Conservation (phyloP, 2,113 vertebrate species). For the Colossoma macropomum region DNA sequence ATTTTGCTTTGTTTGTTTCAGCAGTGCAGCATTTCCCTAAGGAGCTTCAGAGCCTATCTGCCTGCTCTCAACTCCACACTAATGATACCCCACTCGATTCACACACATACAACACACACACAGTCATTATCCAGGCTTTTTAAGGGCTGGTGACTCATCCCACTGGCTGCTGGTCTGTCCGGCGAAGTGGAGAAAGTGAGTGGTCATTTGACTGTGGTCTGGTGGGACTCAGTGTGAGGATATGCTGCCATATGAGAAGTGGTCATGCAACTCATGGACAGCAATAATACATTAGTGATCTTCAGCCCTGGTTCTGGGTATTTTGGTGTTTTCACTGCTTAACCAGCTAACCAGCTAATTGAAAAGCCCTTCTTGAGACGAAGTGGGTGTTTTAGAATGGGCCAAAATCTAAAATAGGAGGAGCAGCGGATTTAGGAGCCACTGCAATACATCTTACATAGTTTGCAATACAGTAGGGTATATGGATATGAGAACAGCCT, state of each 20-base stretch:
- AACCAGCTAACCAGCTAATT: too few relatives aligned
- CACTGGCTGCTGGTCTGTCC: slow-evolving; percentile 2
- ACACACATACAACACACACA: slow-evolving; percentile 37
- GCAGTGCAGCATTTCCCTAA: slow-evolving; percentile 38
- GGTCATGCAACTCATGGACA: too few relatives aligned
- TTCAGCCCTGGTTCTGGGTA: too few relatives aligned
- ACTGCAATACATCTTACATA: background rate
- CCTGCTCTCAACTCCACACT: slow-evolving; percentile 61
- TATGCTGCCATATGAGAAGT: background rate
- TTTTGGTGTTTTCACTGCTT: too few relatives aligned
- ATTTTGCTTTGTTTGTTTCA: slow-evolving; percentile 47
- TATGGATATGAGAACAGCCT: too few relatives aligned
- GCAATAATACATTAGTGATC: too few relatives aligned
- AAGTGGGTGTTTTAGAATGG: too few relatives aligned
- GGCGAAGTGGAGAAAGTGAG: background rate
- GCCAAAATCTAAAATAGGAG: too few relatives aligned
- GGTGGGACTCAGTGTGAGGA: background rate
- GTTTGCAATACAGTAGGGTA: background rate
- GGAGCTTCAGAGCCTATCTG: slow-evolving; percentile 58
- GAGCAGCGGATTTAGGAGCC: too few relatives aligned
- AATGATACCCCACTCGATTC: slow-evolving; percentile 62
- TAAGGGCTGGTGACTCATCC: slow-evolving; percentile 5
- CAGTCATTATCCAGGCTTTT: slow-evolving; percentile 22
- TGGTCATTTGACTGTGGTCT: slow-evolving; percentile 1
- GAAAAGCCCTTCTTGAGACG: too few relatives aligned